Evolutionary conservation across 2,797 vertebrate genomes (phyloP), one percentile per base, ranked within the genome.

Genomic region (Ispidina picta): DNA sequence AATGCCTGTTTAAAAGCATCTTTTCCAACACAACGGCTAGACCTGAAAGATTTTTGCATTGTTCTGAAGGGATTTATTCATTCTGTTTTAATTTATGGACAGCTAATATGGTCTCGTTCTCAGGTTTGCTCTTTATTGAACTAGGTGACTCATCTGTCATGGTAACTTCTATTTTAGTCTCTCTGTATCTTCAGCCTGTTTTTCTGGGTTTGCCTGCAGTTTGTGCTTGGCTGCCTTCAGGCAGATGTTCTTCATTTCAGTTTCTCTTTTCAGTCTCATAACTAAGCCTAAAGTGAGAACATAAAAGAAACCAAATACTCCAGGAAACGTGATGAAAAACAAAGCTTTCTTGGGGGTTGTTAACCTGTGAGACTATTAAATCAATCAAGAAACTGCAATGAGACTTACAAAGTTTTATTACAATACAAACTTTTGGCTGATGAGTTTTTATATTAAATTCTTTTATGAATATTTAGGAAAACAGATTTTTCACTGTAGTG

Each of bases 391-490:
- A 78, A 28, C 51, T 68, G 49, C 0, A 0, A 49, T 35, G 56
- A 91, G 26, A 71, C 18, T 71, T 71, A 35, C 0, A 7, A 70
- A 75, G 18, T 52, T 83, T 86, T 84, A 54, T 56, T 44, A 39
- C 41, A n/a, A 73, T 31, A 73, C 13, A 91, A 60, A 66, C 2
- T 79, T 88, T 26, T 63, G 52, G 19, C 12, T 76, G 28, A 82
- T 46, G 16, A 12, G 9, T 1, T 79, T 91, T 62, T 82, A 33
- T 58, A 63, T 44, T 16, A 46, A 82, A 73, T 70, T 66, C 1
- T 90, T 84, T 46, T 58, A 43, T 6, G 18, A 76, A 79, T 75
- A 82, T 84, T 76, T 86, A 62, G 26, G 59, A 90, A 88, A 92
- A 84, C 14, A 12, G 11, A 73, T 79, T 90, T 88, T 82, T 88